Evolutionary conservation across 2,888 invertebrate genomes (phyloP).

Genomic region (Candidula unifasciata): DNA sequence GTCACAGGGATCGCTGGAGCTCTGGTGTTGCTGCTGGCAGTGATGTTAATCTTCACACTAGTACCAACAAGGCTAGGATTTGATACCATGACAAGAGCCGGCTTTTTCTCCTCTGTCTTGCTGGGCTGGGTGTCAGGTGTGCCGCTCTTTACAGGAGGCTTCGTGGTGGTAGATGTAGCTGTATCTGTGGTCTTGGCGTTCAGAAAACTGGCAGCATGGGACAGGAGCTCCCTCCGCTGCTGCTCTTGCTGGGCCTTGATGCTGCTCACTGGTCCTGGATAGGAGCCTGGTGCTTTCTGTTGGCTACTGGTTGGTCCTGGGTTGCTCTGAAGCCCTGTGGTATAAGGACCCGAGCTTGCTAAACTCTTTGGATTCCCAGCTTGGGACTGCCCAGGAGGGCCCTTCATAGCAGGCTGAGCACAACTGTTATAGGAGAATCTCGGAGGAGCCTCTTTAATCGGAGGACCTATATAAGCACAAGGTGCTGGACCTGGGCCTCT

Average conservation of each 20-base stretch:
- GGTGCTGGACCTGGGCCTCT: slow-evolving; percentile 43
- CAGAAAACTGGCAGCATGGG: slow-evolving; percentile 74
- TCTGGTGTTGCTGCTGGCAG: slow-evolving; percentile 51
- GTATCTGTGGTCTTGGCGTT: slow-evolving; percentile 58
- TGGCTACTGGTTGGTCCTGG: slow-evolving; percentile 1
- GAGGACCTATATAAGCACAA: slow-evolving; percentile 10
- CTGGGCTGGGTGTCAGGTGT: slow-evolving; percentile 12
- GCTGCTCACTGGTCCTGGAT: slow-evolving; percentile 38
- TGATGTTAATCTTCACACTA: slow-evolving; percentile 46
- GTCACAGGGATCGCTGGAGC: slow-evolving; percentile 53
- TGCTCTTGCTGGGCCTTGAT: slow-evolving; percentile 68
- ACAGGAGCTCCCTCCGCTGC: slow-evolving; percentile 72
- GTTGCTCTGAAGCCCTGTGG: neutral
- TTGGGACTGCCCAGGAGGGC: slow-evolving; percentile 12
- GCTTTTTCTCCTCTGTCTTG: slow-evolving; percentile 44
- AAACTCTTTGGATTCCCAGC: slow-evolving; percentile 11
- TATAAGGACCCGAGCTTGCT: neutral
- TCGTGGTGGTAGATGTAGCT: slow-evolving; percentile 54
- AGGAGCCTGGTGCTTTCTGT: slow-evolving; percentile 47
- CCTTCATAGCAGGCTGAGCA: slow-evolving; percentile 24
- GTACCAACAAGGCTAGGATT: slow-evolving; percentile 49
- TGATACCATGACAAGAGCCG: slow-evolving; percentile 47
- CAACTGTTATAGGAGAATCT: slow-evolving; percentile 21
- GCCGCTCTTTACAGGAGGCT: slow-evolving; percentile 32
- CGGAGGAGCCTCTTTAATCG: slow-evolving; percentile 25